Evolutionary conservation across 2,113 vertebrate genomes (phyloP), one percentile per base, ranked within the genome.

Genomic region (Tachysurus fulvidraco): DNA sequence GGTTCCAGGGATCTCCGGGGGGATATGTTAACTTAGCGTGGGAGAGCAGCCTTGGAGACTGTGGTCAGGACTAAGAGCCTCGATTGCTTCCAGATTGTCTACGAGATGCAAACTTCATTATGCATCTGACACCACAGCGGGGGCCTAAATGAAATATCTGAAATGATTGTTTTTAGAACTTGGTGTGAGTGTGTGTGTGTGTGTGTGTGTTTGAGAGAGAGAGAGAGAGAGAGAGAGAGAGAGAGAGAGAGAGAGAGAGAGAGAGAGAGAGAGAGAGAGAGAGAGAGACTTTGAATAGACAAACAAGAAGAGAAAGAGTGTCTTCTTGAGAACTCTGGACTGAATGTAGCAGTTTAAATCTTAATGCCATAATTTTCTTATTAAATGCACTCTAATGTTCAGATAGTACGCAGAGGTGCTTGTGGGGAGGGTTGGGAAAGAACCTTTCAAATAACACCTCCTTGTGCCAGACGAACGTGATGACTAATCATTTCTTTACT

Each of bases 41-140:
- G 94, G 94, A 94, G 93, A 90, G 86, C 85, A 90, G 91, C 81
- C 88, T 90, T 84, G 67, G n/a, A 88, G 91, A 90, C 88, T 62
- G 84, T 90, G 92, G 91, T 94, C 93, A 92, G 89, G 89, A 69
- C 90, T 92, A 92, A 92, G 91, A 89, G 8, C 89, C 87, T 93
- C 90, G 91, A 94, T 94, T 94, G 89, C 92, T 94, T 95, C 94
- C 93, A 95, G 94, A 94, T 94, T 94, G 87, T 84, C 83, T 88
- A 71, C 79, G 90, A 89, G 92, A 90, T 57, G 83, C 50, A 77
- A 87, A 90, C 81, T 88, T 89, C 59, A 62, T 60, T 85, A 46
- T 50, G 52, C 64, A 81, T 16, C 14, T 0, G 21, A 79, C 46
- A 85, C 30, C 76, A 46, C 81, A 86, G 3, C 2, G 5, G 86